Evolutionary conservation across 2,797 vertebrate genomes (phyloP), one percentile per base, ranked within the genome.

Genomic region (Tenualosa ilisha): DNA sequence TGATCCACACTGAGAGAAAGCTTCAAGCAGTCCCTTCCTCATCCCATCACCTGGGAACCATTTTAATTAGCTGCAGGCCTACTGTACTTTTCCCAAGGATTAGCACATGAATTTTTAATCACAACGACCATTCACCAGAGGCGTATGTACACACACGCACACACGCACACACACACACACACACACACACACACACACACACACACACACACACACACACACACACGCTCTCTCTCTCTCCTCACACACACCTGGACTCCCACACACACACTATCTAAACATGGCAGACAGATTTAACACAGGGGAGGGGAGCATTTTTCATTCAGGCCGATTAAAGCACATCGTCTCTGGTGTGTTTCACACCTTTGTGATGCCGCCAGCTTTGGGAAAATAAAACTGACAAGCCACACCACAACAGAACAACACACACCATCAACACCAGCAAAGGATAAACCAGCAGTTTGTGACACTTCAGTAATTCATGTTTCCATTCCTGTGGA

Each of bases 61-160:
- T 75, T 75, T 75, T 75, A 75, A 75, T 75, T 75, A 75, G 68
- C 68, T 17, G 15, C 31, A 43, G 37, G 68, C 6, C 12, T 2
- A 1, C 68, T 31, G 31, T 43, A 75, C 20, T 43, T 40, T 75
- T 75, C 13, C 13, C 31, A 17, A 43, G 68, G 68, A 75, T 75
- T 75, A 75, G 68, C 4, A 31, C 68, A 75, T 40, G 15, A 31
- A 75, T 75, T 75, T 75, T 75, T 43, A 75, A 75, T 75, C 68
- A 75, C 17, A 40, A 31, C 31, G 12, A 75, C 68, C 68, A 75
- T 40, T 75, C 68, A 75, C 68, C 65, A 37, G 26, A 63, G 61
- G 61, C 61, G 31, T 31, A 31, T 31, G 31, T 31, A 31, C 31
- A 31, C 31, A 31, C 31, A 31, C 31, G 6, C 61, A 15, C 12